Evolutionary conservation across 2,113 vertebrate species (phyloP), one percentile per base, ranked within the genome.

Genomic region (Salvator merianae): DNA sequence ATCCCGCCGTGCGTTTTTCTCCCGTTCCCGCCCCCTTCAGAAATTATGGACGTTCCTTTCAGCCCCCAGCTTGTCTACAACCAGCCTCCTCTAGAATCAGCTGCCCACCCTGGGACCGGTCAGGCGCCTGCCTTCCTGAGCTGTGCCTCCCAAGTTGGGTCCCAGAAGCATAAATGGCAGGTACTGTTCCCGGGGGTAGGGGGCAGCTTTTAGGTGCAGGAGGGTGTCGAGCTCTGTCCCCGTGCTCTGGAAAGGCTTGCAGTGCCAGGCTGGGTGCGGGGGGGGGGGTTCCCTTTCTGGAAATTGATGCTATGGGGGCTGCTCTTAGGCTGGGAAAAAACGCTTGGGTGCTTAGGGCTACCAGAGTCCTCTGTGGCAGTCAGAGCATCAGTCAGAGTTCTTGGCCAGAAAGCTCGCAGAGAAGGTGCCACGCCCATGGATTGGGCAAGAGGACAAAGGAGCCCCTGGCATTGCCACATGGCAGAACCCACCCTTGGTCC

Each of bases 131-230:
- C 79, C 28, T 65, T 87, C 1, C 79, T 81, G 50, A 73, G 79
- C 0, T 0, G 68, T 0, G 28, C 34, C 62, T 70, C 50, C 89
- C 87, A 75, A 79, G 43, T 83, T 3, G 84, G 87, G 36, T 3
- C 89, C 47, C 92, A 92, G 88, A 90, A 88, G 4, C 88, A 85
- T 86, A 92, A 75, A 16, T 79, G 85, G 84, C 20, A 7, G 93
- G 93, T 94, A 94, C 70, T 9, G 9, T 74, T 0, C 0, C 13
- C 71, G 14, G 74, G 43, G 43, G 1, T 36, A 32, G 26, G 50
- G 32, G n/a, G 47, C 28, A 53, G 47, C 3, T n/a, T 16, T 55
- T 55, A 55, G 12, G 16, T 55, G 53, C 6, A 1, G 66, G 22
- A 65, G 62, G 62, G 26, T 5, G 22, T 3, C 26, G 24, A 28